Evolutionary conservation across 2,797 vertebrate genomes (phyloP).

Genomic region (Cephalopachus bancanus): DNA sequence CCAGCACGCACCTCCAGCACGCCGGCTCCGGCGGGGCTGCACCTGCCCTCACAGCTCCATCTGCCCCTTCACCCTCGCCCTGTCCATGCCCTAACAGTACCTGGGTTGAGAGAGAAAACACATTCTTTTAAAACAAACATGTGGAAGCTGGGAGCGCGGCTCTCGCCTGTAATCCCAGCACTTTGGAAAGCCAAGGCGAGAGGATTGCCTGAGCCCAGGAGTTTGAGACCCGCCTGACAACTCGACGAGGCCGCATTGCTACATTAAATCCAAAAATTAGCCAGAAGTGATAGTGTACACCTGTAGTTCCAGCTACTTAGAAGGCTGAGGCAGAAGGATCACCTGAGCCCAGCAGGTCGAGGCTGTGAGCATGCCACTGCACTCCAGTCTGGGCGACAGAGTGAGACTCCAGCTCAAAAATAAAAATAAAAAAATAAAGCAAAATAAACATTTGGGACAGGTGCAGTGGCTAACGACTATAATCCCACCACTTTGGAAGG

Average conservation of each 20-base stretch:
- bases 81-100: too few species aligned
- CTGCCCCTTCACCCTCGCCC: too few species aligned
- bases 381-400: background rate
- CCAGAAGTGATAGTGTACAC: too few species aligned
- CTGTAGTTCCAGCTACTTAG: background rate
- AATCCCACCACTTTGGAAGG: background rate
- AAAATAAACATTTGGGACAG: too few species aligned
- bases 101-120: background rate
- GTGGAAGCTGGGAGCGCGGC: background rate
- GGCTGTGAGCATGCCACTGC: fast-evolving
- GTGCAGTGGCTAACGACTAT: background rate
- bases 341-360: background rate
- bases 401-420: background rate
- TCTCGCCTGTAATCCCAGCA: background rate
- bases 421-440: too few species aligned
- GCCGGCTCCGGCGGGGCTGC: too few species aligned
- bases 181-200: background rate
- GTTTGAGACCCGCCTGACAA: background rate
- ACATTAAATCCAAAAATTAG: background rate
- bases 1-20: too few species aligned
- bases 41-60: too few species aligned
- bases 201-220: background rate
- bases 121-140: background rate
- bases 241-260: background rate
- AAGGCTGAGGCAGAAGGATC: background rate